Base-by-base conservation (phyloP, 2,888 invertebrate genomes). In the Leptopilina drosophilae region DNA sequence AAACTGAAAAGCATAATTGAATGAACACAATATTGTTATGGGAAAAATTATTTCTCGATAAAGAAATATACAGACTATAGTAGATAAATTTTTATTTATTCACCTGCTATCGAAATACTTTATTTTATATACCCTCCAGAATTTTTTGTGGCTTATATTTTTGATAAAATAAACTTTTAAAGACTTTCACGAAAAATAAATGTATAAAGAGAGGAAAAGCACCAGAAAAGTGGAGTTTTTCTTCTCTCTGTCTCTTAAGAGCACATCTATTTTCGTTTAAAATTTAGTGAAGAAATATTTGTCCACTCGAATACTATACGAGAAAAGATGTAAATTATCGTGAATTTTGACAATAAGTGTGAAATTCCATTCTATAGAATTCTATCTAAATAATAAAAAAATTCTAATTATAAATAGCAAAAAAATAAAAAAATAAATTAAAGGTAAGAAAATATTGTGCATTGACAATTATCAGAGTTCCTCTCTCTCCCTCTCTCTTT, bases 61-160 rank as follows among this genome's bases (percentile, higher is more conserved):
- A 46, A 11, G 12, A 26, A 26, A 33, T 33, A 33, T 33, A 33
- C 33, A 5, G 1, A 2, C 2, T 33, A 33, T 33, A 33, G 33
- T 33, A 33, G 9, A 67, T 67, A 81, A 78, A 81, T 78, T 73
- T 66, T 67, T 66, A 66, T 78, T 73, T 78, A 42, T 62, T 80
- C 80, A 81, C 77, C 80, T 81, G 79, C 77, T 78, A 81, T 66
- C 73, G 20, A 8, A 79, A 76, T 76, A 76, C 75, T 81, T 67
- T 64, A 76, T n/a, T n/a, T 26, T 26, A 26, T 26, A 26, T 26
- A 26, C 78, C 53, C 73, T 46, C 56, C 46, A 12, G 49, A 62
- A 12, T 26, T 40, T 64, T 8, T 59, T n/a, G 46, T 7, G 12
- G 20, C 20, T 67, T 33, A 2, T 33, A 20, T 67, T 49, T 46